A percentile compares a stretch with the other conserved stretches of the same genome.
These are phyloP conservation scores for Asarcornis scutulata DNA, from an alignment of 2,113 vertebrate genomes.

Conservation along the genomic window DNA sequence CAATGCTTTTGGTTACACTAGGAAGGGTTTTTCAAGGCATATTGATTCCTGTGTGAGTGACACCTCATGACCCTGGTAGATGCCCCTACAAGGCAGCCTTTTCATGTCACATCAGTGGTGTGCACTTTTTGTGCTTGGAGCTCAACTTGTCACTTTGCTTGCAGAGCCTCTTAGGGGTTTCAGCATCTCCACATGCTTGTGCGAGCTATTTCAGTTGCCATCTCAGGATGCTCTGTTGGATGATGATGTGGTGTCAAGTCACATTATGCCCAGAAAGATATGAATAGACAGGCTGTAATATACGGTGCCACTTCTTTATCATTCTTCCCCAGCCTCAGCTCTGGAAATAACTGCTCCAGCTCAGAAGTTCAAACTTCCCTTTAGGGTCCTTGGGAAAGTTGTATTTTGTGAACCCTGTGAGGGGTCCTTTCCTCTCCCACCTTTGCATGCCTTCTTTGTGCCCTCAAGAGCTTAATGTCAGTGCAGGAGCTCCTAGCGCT, in stretches of 20 bases:
- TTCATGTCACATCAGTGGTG: not conserved
- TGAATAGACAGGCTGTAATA: slow-evolving; percentile 62
- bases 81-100: not conserved
- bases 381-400: not conserved
- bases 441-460: not conserved
- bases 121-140: not conserved
- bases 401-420: not conserved
- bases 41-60: not conserved
- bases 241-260: slow-evolving; percentile 42
- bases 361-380: not conserved
- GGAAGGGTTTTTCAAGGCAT: not conserved
- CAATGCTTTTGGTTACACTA: not conserved
- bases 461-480: not conserved
- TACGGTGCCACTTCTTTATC: slow-evolving; percentile 12
- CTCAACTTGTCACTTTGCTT: not conserved
- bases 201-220: slow-evolving; percentile 8
- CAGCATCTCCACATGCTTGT: not conserved
- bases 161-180: not conserved
- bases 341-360: slow-evolving; percentile 17
- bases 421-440: not conserved
- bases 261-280: slow-evolving; percentile 38
- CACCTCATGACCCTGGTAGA: not conserved
- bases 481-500: not conserved
- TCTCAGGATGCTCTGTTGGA: slow-evolving; percentile 1
- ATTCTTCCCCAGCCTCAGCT: not conserved